These are phyloP conservation scores for Amblyornis subalaris DNA, from an alignment of 2,113 vertebrate genomes.

Conservation along the genomic window DNA sequence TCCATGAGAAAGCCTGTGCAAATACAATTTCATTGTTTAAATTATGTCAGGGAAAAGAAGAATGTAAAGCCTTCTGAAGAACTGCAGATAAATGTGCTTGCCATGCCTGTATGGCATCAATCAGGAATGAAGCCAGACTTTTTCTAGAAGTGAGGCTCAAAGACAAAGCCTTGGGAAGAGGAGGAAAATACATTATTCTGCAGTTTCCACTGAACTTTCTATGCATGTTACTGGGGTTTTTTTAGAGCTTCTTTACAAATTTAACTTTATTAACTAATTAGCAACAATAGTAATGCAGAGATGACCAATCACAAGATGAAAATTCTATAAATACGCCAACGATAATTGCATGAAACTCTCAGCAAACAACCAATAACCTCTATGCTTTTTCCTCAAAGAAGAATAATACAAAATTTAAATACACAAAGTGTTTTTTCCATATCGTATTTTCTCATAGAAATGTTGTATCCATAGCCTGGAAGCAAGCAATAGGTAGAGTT, in stretches of 20 bases:
- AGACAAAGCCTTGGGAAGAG: neutral
- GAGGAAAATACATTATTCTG: neutral
- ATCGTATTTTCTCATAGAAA: neutral
- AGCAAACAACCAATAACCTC: neutral
- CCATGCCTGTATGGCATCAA: neutral
- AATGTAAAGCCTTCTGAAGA: neutral
- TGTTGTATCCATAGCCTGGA: neutral
- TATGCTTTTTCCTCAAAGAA: neutral
- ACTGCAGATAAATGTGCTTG: neutral
- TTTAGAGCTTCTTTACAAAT: neutral
- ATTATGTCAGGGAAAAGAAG: neutral
- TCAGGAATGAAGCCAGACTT: neutral
- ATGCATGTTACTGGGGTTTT: neutral
- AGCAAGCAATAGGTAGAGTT: neutral
- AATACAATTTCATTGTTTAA: neutral
- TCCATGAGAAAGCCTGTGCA: neutral
- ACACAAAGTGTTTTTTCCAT: neutral
- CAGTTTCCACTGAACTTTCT: neutral
- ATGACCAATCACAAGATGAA: neutral
- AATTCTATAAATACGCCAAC: neutral
- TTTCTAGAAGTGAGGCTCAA: neutral
- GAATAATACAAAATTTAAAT: neutral
- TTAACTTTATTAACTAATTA: neutral
- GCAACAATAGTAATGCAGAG: neutral
- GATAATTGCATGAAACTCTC: neutral